Evolutionary conservation across 2,113 vertebrate genomes (phyloP).

Genomic region (Rhinoptilus africanus): DNA sequence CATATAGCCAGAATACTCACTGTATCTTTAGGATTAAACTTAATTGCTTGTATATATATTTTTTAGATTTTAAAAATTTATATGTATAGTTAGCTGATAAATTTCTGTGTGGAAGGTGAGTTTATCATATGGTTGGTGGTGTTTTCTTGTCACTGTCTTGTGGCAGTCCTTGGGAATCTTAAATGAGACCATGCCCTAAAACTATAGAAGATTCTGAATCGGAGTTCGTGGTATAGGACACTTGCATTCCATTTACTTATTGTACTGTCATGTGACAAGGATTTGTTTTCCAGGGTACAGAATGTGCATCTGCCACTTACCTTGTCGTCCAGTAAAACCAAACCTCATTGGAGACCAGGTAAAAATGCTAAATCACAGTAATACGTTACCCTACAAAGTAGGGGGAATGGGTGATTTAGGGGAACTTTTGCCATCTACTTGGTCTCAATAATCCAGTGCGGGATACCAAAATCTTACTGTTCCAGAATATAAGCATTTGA

Average conservation of each 20-base stretch:
- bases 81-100: not conserved
- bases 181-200: not conserved
- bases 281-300: conserved; percentile 81
- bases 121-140: not conserved
- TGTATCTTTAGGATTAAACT: not conserved
- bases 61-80: not conserved
- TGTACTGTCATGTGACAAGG: not conserved
- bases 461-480: not conserved
- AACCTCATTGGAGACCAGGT: conserved; percentile 83
- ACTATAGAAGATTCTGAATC: not conserved
- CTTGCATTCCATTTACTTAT: not conserved
- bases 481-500: not conserved
- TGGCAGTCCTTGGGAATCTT: not conserved
- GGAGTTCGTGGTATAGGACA: not conserved
- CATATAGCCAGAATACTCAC: not conserved
- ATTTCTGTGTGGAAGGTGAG: not conserved
- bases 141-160: not conserved
- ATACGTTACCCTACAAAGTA: not conserved
- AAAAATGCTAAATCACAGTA: not conserved
- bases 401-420: not conserved
- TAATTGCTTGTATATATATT: not conserved
- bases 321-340: conserved; percentile 86
- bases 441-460: not conserved
- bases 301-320: conserved; percentile 96
- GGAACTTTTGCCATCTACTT: not conserved